Percentiles rank a stretch among this genome's conserved stretches.
These are phyloP conservation scores for Schizotus pectinicornis DNA, from an alignment of 2,888 invertebrate genomes.

Conservation along the genomic window DNA sequence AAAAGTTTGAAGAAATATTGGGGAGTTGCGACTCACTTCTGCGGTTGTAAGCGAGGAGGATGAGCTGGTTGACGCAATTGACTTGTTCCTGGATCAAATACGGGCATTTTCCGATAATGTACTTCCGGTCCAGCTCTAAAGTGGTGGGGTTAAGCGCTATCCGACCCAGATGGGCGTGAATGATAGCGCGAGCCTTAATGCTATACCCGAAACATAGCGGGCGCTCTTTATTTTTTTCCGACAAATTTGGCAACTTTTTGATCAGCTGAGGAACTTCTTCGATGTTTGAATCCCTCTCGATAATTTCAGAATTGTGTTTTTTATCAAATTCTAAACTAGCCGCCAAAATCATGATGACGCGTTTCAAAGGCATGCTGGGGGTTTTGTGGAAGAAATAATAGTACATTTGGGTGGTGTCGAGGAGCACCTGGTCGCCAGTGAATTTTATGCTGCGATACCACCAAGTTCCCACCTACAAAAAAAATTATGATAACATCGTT, in stretches of 20 bases:
- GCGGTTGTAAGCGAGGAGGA: slow-evolving; percentile 87
- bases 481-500: slow-evolving; percentile 6
- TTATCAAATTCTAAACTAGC: slow-evolving; percentile 97
- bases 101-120: slow-evolving; percentile 88
- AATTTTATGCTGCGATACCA: slow-evolving; percentile 98
- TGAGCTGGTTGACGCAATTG: slow-evolving; percentile 91
- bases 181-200: slow-evolving; percentile 87
- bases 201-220: slow-evolving; percentile 94
- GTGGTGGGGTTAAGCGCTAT: slow-evolving; percentile 78
- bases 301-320: slow-evolving; percentile 92
- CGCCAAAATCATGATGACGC: slow-evolving; percentile 95
- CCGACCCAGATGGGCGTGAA: slow-evolving; percentile 95
- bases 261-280: slow-evolving; percentile 95
- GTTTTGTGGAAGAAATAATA: slow-evolving; percentile 96
- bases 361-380: slow-evolving; percentile 92
- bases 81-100: slow-evolving; percentile 98
- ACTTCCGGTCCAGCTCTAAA: slow-evolving; percentile 83
- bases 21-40: slow-evolving; percentile 68
- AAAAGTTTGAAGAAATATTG: slow-evolving; percentile 9
- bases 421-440: slow-evolving; percentile 94
- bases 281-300: slow-evolving; percentile 91
- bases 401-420: slow-evolving; percentile 97
- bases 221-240: slow-evolving; percentile 95
- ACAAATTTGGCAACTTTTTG: slow-evolving; percentile 87
- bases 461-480: slow-evolving; percentile 89